These are phyloP conservation scores for Ploceus nigricollis DNA, from an alignment of 2,113 vertebrate species.

Conservation along the genomic window DNA sequence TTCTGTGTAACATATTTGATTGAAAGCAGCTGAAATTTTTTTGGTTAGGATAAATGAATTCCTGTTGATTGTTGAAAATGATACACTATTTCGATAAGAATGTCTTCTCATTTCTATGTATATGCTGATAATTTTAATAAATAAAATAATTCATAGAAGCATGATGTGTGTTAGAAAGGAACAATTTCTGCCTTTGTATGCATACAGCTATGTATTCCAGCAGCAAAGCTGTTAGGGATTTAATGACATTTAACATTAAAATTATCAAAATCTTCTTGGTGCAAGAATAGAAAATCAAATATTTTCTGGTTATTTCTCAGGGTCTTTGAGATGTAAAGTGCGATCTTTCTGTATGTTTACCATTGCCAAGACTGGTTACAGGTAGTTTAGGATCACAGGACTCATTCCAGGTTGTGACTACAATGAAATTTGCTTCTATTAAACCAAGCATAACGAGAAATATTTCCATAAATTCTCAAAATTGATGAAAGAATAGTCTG, in stretches of 20 bases:
- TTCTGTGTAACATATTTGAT: background rate
- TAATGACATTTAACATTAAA: background rate
- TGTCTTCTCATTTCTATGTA: background rate
- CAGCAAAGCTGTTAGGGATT: background rate
- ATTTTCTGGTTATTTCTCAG: background rate
- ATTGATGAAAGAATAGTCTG: background rate
- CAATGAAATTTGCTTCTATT: background rate
- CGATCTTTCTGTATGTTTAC: background rate
- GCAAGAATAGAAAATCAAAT: background rate
- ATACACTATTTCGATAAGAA: background rate
- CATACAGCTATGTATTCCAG: background rate
- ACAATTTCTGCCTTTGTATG: background rate
- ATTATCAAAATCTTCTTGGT: background rate
- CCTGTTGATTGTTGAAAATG: background rate
- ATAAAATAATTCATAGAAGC: background rate
- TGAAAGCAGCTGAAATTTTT: background rate
- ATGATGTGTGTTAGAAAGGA: background rate
- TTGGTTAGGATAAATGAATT: background rate
- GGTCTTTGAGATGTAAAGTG: background rate
- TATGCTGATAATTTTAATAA: background rate
- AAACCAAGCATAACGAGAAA: background rate
- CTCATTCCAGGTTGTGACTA: background rate
- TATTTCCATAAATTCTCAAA: background rate
- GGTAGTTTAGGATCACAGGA: background rate
- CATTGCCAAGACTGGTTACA: background rate